Conservation (phyloP, 2,888 invertebrate species). For the Thumatha senex region DNA sequence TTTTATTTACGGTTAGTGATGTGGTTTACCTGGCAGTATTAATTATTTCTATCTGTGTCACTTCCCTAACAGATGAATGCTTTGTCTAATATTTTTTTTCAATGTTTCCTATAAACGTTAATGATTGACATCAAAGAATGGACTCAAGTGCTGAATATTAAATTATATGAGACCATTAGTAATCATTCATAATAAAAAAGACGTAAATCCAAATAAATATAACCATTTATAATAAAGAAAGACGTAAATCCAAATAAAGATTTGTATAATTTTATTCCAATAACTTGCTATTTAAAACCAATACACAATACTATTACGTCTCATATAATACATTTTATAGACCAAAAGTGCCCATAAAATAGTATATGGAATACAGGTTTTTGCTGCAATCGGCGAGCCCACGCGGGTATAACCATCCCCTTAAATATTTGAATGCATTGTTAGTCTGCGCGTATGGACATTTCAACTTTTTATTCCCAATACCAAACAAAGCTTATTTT, state of each 20-base stretch:
- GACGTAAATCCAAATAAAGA: constrained; percentile 48
- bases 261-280: constrained; percentile 41
- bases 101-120: too few species aligned
- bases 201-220: not conserved
- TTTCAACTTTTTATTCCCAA: constrained; percentile 69
- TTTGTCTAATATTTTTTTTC: too few species aligned
- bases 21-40: not conserved
- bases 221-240: constrained; percentile 30
- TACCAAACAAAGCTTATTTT: constrained; percentile 71
- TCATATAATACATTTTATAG: constrained; percentile 47
- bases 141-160: too few species aligned
- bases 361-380: constrained; percentile 51
- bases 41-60: too few species aligned
- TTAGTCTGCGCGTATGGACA: constrained; percentile 58
- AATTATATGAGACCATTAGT: too few species aligned
- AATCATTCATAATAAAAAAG: too few species aligned
- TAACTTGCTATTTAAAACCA: constrained; percentile 25
- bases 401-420: constrained; percentile 56
- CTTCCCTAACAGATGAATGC: too few species aligned
- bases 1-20: not conserved
- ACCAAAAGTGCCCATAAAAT: constrained; percentile 59
- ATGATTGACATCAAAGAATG: too few species aligned
- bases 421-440: constrained; percentile 67
- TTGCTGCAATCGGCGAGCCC: constrained; percentile 55
- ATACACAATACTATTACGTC: constrained; percentile 38